phyloP scores from a whole-genome alignment of 2,797 vertebrate species.

The Parauchenoglanis punctatus region DNA sequence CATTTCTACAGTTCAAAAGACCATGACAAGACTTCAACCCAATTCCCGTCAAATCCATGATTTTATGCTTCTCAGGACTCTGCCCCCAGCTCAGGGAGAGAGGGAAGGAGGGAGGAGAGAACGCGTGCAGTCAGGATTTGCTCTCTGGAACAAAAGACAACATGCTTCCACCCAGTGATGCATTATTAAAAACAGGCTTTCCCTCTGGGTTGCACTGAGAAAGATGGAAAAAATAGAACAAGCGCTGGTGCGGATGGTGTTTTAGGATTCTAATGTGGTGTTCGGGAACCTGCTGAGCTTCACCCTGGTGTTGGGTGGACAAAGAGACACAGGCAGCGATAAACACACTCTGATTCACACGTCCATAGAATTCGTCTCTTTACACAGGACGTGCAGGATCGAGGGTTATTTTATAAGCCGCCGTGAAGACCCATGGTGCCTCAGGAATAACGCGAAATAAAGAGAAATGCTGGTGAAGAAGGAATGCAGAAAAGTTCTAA shows the following conservation, averaged over 20 bases:
- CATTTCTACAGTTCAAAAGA: background rate
- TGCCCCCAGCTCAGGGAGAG: background rate
- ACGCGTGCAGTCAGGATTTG: background rate
- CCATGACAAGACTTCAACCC: background rate
- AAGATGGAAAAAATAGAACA: background rate
- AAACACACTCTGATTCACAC: background rate
- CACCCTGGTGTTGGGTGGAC: background rate
- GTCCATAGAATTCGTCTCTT: background rate
- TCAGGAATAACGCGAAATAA: background rate
- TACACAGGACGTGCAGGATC: background rate
- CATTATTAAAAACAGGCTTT: slow-evolving; percentile 34
- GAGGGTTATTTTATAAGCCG: background rate
- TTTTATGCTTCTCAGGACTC: background rate
- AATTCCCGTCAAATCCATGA: background rate
- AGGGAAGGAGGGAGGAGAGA: background rate
- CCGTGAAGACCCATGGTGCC: background rate
- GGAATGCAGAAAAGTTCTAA: background rate
- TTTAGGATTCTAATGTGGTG: background rate
- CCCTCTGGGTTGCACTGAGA: background rate
- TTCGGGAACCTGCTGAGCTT: background rate
- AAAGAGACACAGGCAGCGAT: background rate
- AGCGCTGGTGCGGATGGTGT: background rate
- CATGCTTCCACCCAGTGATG: background rate
- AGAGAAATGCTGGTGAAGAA: background rate
- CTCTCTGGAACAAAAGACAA: slow-evolving; percentile 1